These are phyloP conservation scores for Sciaenops ocellatus DNA, from an alignment of 2,797 vertebrate species.

Conservation along the genomic window DNA sequence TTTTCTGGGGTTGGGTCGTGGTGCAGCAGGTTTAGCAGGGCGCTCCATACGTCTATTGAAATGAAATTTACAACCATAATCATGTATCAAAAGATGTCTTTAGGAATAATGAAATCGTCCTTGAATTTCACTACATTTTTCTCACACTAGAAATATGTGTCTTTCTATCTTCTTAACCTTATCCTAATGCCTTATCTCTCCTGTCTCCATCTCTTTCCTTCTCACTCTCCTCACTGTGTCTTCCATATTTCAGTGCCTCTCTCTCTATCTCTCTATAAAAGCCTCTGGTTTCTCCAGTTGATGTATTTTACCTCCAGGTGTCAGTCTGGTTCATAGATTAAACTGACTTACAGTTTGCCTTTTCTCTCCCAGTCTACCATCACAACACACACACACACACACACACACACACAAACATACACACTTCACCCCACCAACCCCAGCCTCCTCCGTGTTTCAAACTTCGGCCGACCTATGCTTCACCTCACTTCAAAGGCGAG, in stretches of 20 bases:
- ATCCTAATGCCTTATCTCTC: too few species aligned
- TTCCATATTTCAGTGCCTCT: background rate
- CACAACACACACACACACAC: constrained; percentile 7
- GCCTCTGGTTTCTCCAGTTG: constrained; percentile 20
- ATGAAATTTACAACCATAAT: too few species aligned
- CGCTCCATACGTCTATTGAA: too few species aligned
- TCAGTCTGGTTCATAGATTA: constrained; percentile 53
- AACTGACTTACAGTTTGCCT: constrained; percentile 31
- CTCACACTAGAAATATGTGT: too few species aligned
- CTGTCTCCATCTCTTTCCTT: background rate
- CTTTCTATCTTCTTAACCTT: background rate
- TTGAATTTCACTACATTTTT: background rate
- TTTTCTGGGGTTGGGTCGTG: too few species aligned
- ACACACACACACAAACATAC: constrained; percentile 17
- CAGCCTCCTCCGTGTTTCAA: constrained; percentile 10
- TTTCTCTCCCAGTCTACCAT: constrained; percentile 2
- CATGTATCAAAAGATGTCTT: too few species aligned
- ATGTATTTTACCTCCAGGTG: constrained; percentile 41
- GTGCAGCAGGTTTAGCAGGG: too few species aligned
- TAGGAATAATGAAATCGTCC: too few species aligned
- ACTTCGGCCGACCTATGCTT: constrained; percentile 28
- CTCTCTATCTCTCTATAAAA: constrained; percentile 5
- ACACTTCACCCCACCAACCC: background rate
- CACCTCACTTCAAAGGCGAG: constrained; percentile 49
- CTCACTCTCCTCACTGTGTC: background rate